These are phyloP conservation scores for Sycophila texana DNA, from an alignment of 2,888 invertebrate species.

Conservation along the genomic window DNA sequence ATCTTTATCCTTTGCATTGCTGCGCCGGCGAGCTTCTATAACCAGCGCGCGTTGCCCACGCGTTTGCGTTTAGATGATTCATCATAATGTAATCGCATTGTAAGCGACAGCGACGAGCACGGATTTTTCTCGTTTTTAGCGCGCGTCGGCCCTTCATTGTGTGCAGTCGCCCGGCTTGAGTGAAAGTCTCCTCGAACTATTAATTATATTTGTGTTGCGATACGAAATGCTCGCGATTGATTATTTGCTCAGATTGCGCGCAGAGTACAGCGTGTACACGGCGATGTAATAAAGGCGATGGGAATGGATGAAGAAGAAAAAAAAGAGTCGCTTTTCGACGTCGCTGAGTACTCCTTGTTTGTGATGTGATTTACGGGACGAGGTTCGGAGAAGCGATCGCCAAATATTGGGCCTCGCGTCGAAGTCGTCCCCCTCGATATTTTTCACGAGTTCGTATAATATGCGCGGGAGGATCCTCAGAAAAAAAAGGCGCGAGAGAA, in stretches of 20 bases:
- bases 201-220: not conserved
- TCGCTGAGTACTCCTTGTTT: too few relatives aligned
- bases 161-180: not conserved
- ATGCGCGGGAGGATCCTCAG: too few relatives aligned
- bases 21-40: constrained; percentile 20
- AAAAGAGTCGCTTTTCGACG: too few relatives aligned
- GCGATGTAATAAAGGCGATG: too few relatives aligned
- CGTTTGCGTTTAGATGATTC: constrained; percentile 28
- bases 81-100: not conserved
- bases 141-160: too few relatives aligned
- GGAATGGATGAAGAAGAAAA: too few relatives aligned
- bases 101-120: not conserved
- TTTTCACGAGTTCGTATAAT: too few relatives aligned
- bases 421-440: too few relatives aligned
- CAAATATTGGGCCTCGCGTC: too few relatives aligned
- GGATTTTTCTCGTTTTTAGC: not conserved
- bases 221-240: not conserved
- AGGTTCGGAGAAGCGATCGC: too few relatives aligned
- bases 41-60: constrained; percentile 14
- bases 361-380: too few relatives aligned
- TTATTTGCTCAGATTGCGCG: not conserved
- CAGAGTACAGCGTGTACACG: not conserved
- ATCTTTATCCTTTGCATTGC: constrained; percentile 44
- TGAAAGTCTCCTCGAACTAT: not conserved
- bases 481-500: too few relatives aligned